Percentiles rank a stretch among this genome's conserved stretches.
phyloP scores from a whole-genome alignment of 30 jellyfish, hydroid and myxozoan species.

The Catostylus mosaicus region DNA sequence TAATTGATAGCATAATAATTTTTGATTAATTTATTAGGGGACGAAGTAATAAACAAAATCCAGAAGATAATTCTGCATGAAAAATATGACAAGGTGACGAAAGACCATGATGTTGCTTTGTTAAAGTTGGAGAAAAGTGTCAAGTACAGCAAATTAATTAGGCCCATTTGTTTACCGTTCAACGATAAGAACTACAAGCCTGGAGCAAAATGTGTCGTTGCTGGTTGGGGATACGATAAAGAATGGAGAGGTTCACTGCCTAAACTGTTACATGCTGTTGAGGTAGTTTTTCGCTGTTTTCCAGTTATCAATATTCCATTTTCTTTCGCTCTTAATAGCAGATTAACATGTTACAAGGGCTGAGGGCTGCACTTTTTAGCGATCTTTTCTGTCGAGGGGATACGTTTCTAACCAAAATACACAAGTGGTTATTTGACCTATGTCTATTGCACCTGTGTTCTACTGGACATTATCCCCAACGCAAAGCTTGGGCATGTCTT shows the following conservation, averaged over 20 bases:
- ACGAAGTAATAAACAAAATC: constrained; percentile 31
- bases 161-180: constrained; percentile 59
- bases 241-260: constrained; percentile 34
- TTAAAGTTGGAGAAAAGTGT: constrained; percentile 24
- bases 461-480: no score
- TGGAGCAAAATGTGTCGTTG: constrained; percentile 48
- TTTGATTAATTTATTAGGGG: constrained; percentile 9
- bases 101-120: constrained; percentile 56
- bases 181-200: constrained; percentile 20
- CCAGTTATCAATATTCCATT: no score
- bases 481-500: no score
- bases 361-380: no score
- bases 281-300: constrained; percentile 21
- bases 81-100: background rate
- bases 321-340: no score
- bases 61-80: constrained; percentile 46
- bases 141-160: constrained; percentile 6
- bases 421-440: no score
- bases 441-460: no score
- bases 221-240: constrained; percentile 71
- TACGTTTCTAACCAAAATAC: no score
- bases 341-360: no score
- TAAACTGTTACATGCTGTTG: constrained; percentile 34
- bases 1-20: background rate
- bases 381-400: no score